These are phyloP conservation scores for Anadara kagoshimensis DNA, from an alignment of 1,140 invertebrate species.

Conservation along the genomic window DNA sequence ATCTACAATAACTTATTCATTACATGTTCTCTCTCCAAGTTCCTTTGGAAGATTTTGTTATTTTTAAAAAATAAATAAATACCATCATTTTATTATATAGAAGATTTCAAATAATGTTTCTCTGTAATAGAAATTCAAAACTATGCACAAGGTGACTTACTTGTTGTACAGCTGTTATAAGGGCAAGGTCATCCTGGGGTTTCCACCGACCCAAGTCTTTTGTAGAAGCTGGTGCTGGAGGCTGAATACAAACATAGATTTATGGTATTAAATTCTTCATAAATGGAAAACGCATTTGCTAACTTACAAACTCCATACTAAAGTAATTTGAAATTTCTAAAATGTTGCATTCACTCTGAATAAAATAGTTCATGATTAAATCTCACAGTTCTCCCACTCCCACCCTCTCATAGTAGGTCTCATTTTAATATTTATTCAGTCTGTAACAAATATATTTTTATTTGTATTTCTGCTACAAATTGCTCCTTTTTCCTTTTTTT, in stretches of 20 bases:
- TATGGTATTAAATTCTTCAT: not conserved
- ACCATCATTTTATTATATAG: not conserved
- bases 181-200: constrained; percentile 94
- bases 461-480: too few relatives aligned
- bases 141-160: constrained; percentile 77
- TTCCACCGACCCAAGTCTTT: constrained; percentile 95
- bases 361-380: too few relatives aligned
- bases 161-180: constrained; percentile 95
- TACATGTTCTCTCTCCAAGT: too few relatives aligned
- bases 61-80: not conserved
- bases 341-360: constrained; percentile 11
- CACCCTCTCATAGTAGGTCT: too few relatives aligned
- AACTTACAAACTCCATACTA: not conserved
- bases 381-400: too few relatives aligned
- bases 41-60: not conserved
- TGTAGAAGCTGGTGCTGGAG: constrained; percentile 48
- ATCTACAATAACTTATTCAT: too few relatives aligned
- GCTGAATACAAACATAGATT: constrained; percentile 19
- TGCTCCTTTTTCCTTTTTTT: too few relatives aligned
- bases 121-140: too few relatives aligned
- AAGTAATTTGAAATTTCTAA: not conserved
- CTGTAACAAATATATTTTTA: too few relatives aligned
- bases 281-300: too few relatives aligned
- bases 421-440: too few relatives aligned
- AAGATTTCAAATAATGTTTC: not conserved